Evolutionary conservation across 2,888 invertebrate genomes (phyloP), one percentile per base, ranked within the genome.

Genomic region (Ceratothoa steindachneri): DNA sequence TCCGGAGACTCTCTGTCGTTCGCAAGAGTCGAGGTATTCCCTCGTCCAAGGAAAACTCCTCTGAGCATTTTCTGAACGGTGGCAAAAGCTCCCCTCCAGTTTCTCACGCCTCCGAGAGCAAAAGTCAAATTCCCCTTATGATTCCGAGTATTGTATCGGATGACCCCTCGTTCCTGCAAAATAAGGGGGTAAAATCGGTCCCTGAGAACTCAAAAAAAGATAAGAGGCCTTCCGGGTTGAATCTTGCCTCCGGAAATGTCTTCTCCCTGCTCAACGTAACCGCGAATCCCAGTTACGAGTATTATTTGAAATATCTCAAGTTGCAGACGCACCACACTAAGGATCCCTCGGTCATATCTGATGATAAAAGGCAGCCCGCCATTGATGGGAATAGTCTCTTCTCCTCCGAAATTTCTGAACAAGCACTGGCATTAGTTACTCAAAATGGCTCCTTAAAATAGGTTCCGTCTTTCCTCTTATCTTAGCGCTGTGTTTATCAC

Each of bases 1-100:
- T 76, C 66, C 60, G 76, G 64, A 67, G 76, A n/a, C 71, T 76
- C 7, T 76, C 76, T 12, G 76, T 73, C 12, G 76, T 76, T 1
- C 67, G 76, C 2, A 76, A 76, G 64, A 71, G 73, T 52, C 55
- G 76, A 29, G 76, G 76, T 30, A 76, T 76, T 64, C 76, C 76
- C 1, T 76, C 76, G 2, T 72, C 76, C 4, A 76, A 76, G 64
- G 76, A 76, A 30, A 76, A 76, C 65, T 72, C 76, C 4, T 72
- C 76, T 9, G 76, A 76, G 60, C 72, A 73, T 24, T 76, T 71
- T 41, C 30, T 76, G 12, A 76, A 51, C 22, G n/a, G 15, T 51
- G 15, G n/a, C 41, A 55, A 67, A 24, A 24, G 27, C 5, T n/a
- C 68, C 1, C n/a, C 69, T 66, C 30, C 71, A n/a, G 72, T 66